Evolutionary conservation across 2,888 invertebrate genomes (phyloP).

Genomic region (Apantesis nais): DNA sequence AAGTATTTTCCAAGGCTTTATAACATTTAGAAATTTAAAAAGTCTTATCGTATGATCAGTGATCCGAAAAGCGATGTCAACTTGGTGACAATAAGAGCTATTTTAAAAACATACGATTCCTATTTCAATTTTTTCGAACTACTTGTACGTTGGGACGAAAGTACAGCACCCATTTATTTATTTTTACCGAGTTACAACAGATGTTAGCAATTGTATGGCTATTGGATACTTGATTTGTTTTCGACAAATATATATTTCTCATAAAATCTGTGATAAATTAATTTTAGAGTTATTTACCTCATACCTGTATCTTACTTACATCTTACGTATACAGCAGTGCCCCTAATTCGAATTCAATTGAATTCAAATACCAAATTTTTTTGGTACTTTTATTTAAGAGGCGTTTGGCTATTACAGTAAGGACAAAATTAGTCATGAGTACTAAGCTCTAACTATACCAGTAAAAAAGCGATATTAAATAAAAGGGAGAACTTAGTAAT

Average conservation of each 20-base stretch:
- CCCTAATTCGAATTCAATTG: too few relatives aligned
- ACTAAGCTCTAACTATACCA: too few relatives aligned
- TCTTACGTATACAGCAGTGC: too few relatives aligned
- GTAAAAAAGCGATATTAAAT: too few relatives aligned
- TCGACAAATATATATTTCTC: neutral
- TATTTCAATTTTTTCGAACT: slow-evolving; percentile 68
- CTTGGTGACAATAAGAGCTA: slow-evolving; percentile 69
- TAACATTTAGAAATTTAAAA: neutral
- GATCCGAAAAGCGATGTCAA: slow-evolving; percentile 67
- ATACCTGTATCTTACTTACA: neutral
- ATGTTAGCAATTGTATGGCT: neutral
- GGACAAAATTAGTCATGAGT: too few relatives aligned
- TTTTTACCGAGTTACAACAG: neutral
- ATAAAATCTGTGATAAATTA: neutral
- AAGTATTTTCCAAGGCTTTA: neutral
- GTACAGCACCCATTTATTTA: slow-evolving; percentile 28
- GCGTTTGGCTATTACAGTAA: too few relatives aligned
- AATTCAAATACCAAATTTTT: too few relatives aligned
- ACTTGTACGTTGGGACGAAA: slow-evolving; percentile 57
- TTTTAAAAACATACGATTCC: slow-evolving; percentile 81
- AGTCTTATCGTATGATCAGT: slow-evolving; percentile 18
- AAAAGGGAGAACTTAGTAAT: too few relatives aligned
- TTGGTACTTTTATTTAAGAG: too few relatives aligned
- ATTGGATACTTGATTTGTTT: neutral
- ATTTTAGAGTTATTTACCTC: neutral